A percentile compares a stretch with the other conserved stretches of the same genome.
These are phyloP conservation scores for Puma concolor DNA, from an alignment of 2,113 vertebrate species.

Conservation along the genomic window DNA sequence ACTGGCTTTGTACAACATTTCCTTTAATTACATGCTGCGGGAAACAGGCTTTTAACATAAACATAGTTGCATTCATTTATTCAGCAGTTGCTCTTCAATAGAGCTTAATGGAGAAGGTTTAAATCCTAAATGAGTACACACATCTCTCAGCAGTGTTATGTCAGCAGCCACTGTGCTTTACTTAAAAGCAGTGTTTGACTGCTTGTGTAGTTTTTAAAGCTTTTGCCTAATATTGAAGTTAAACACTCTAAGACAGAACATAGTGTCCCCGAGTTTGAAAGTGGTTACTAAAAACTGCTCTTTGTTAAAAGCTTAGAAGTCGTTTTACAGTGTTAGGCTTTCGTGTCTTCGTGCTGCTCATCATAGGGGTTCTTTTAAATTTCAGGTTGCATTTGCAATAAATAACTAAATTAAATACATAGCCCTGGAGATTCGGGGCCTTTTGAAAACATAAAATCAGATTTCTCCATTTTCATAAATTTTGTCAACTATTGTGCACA, in stretches of 20 bases:
- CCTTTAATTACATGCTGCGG: constrained; percentile 95
- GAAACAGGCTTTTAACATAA: constrained; percentile 99
- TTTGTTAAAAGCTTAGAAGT: constrained; percentile 64
- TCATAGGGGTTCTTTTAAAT: constrained; percentile 27
- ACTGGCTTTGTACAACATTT: constrained; percentile 96
- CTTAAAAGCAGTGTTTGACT: constrained; percentile 88
- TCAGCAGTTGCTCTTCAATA: constrained; percentile 94
- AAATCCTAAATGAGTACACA: constrained; percentile 92
- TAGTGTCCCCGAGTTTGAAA: constrained; percentile 76
- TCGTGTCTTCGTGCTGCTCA: constrained; percentile 41
- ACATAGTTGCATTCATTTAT: constrained; percentile 95
- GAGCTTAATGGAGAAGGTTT: constrained; percentile 94
- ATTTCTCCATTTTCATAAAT: constrained; percentile 52
- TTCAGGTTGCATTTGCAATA: constrained; percentile 63
- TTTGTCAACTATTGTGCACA: constrained; percentile 29
- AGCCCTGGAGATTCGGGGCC: constrained; percentile 42
- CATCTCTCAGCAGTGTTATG: constrained; percentile 89
- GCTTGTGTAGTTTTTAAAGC: constrained; percentile 85
- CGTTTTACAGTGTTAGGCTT: constrained; percentile 59
- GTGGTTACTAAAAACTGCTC: constrained; percentile 72
- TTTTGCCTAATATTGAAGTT: constrained; percentile 85
- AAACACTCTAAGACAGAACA: constrained; percentile 82
- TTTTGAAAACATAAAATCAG: constrained; percentile 73
- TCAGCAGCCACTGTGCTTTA: constrained; percentile 84
- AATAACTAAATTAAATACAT: constrained; percentile 55